Evolutionary conservation across 2,113 vertebrate species (phyloP), one percentile per base, ranked within the genome.

Genomic region (Boulengeromyrus knoepffleri): DNA sequence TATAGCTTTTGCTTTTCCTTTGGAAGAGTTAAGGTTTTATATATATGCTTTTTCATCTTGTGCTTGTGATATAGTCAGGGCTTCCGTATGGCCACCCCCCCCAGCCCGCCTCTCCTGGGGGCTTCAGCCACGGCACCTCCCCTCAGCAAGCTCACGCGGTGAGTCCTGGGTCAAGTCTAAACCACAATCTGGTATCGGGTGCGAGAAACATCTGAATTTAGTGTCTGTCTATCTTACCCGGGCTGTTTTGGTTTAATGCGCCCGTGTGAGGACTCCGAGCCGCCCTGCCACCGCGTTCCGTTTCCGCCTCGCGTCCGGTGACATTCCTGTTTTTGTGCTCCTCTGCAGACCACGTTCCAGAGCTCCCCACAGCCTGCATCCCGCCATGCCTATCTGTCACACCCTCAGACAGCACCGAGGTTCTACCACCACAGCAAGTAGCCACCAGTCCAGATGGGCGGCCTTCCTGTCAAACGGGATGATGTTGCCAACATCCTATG

Each of bases 351-450:
- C 17, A 94, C 95, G 21, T 97, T 96, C 91, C 95, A 96, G 87
- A 93, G 95, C 8, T 93, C 95, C 27, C 93, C 94, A 66, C 96
- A 97, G 91, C 92, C 95, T 0, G 93, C 94, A 1, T 92, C 96
- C 21, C 95, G 96, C 8, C 96, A 96, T 36, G 93, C 96, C 36
- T 97, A 96, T 92, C 95, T 97, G 88, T 95, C 96, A 36, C 96
- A 96, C 93, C 93, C 94, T 83, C 96, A 96, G 90, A 66, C 93
- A 52, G 95, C 94, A 12, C 95, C 96, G 31, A 92, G 96, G 52
- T 97, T 96, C 92, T 97, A 96, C 93, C 96, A 96, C 94, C 96
- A 96, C 42, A 83, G 89, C 91, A 94, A 94, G 91, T 94, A 92
- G 15, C 74, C 36, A 17, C 13, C 74, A 19, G 31, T 39, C 74